These are phyloP conservation scores for Centropristis striata DNA, from an alignment of 2,113 vertebrate genomes.

Conservation along the genomic window DNA sequence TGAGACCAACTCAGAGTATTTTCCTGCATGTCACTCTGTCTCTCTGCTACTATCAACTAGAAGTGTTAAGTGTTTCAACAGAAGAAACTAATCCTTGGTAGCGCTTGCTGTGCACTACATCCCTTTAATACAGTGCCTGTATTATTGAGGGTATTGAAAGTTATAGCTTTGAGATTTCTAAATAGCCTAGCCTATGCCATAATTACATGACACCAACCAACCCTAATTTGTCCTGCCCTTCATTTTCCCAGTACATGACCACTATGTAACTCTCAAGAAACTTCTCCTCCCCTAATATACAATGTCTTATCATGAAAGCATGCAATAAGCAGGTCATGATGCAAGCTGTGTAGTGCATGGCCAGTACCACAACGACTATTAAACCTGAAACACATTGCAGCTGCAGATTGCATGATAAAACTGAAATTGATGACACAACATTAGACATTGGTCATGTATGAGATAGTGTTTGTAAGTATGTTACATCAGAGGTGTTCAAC, in stretches of 20 bases:
- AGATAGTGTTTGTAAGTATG: slow-evolving; percentile 33
- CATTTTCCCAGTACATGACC: background rate
- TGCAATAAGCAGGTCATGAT: slow-evolving; percentile 5
- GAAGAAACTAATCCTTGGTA: no score
- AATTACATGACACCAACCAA: no score
- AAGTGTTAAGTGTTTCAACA: no score
- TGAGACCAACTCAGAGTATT: no score
- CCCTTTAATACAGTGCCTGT: no score
- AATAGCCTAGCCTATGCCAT: no score
- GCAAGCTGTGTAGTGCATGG: background rate
- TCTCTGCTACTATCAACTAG: no score
- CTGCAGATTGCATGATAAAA: slow-evolving; percentile 34
- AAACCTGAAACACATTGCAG: slow-evolving; percentile 17
- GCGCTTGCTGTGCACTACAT: no score
- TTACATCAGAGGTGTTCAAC: slow-evolving; percentile 3
- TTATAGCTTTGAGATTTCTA: no score
- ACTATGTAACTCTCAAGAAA: background rate
- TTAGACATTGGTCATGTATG: slow-evolving; percentile 38
- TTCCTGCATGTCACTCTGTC: no score
- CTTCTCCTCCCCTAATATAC: background rate
- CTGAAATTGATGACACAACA: slow-evolving; percentile 27
- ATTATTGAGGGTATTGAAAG: no score
- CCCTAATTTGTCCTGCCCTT: no score
- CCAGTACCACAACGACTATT: background rate
- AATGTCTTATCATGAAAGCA: background rate